Base-by-base conservation (phyloP, 2,113 vertebrate species). In the Dinomys branickii region DNA sequence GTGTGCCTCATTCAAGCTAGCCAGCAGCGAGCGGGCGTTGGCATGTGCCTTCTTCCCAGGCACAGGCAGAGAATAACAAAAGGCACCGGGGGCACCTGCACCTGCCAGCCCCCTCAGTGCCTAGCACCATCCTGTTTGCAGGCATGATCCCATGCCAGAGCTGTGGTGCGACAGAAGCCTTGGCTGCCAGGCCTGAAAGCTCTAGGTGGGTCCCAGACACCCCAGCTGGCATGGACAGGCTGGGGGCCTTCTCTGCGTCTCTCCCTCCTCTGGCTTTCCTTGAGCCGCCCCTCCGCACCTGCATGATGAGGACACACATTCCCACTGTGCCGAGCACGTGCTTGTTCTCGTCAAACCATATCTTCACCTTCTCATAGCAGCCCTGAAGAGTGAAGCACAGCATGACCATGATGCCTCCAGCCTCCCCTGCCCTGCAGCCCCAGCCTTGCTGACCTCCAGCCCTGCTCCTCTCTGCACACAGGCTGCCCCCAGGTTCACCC, bases 311-410 rank as follows among this genome's bases (percentile, higher is more conserved):
- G 97, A 99, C 97, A 96, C 99, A 99, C 99, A 99, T 99, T 93
- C 99, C 99, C 83, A 99, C 98, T 0, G 99, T 99, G 96, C 99
- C 99, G 2, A 99, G 99, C 95, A 99, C 98, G 16, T 99, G 99
- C 96, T 99, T 99, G 92, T 99, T 99, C 82, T 99, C 99, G 88
- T 99, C 99, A 80, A 99, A 99, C 99, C 99, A 99, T 88, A 98
- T 99, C 98, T 99, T 99, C 96, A 99, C 99, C 97, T 99, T 99
- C 94, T 99, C 99, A 2, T 99, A 99, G 98, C 99, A 99, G 54
- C 99, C 99, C 99, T 99, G 97, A 73, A 67, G n/a, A 85, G 65
- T 0, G 1, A 73, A 30, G 11, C 67, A 7, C 9, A 10, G 14
- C 12, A 8, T 5, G 52, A 13, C 1, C 2, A 0, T 1, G 22